Conservation (phyloP, 2,797 vertebrate genomes). For the Acrocephalus scirpaceus region DNA sequence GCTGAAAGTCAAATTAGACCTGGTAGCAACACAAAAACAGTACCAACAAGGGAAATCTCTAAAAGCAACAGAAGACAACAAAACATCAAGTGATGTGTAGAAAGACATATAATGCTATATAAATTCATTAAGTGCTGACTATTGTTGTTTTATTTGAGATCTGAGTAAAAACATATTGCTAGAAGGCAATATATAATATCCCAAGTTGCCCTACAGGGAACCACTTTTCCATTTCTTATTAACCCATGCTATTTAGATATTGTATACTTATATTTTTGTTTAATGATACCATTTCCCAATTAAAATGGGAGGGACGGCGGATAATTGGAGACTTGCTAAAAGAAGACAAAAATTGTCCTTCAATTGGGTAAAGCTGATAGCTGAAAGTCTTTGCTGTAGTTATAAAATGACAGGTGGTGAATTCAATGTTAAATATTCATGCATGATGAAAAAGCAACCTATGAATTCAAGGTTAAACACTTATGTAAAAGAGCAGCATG, state of each 20-base stretch:
- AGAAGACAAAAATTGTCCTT: not conserved
- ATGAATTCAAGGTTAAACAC: constrained; percentile 29
- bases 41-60: constrained; percentile 73
- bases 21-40: constrained; percentile 69
- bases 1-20: constrained; percentile 71
- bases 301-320: not conserved
- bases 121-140: constrained; percentile 69
- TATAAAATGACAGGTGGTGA: not conserved
- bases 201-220: not conserved
- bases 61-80: constrained; percentile 60
- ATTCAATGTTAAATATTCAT: constrained; percentile 8
- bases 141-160: constrained; percentile 60
- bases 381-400: not conserved
- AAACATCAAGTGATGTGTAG: constrained; percentile 58
- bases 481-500: not conserved
- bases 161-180: constrained; percentile 56
- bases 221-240: constrained; percentile 16
- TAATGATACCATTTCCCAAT: not conserved
- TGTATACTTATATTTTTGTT: not conserved
- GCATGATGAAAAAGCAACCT: not conserved
- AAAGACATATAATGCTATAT: constrained; percentile 69
- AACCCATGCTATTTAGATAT: not conserved
- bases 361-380: not conserved
- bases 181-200: constrained; percentile 10
- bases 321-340: not conserved